Evolutionary conservation across 2,797 vertebrate genomes (phyloP).

Genomic region (Lacerta agilis): DNA sequence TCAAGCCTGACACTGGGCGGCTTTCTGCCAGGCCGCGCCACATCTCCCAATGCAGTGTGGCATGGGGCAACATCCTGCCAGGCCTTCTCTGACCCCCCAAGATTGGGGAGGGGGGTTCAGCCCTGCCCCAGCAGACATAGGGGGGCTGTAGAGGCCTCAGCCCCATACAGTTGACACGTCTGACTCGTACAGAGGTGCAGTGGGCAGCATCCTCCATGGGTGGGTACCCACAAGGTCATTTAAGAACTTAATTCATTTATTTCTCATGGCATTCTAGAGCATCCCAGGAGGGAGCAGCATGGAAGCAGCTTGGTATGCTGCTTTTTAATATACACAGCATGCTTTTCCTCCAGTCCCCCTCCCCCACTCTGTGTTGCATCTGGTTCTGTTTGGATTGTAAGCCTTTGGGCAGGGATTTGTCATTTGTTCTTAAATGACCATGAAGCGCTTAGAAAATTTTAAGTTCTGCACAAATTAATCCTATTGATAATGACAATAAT

Average conservation of each 20-base stretch:
- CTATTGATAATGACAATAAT: not conserved
- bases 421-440: not conserved
- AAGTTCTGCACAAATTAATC: slow-evolving; percentile 8
- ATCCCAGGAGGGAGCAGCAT: too few species aligned
- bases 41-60: too few species aligned
- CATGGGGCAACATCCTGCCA: too few species aligned
- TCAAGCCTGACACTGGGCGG: too few species aligned
- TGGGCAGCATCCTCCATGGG: too few species aligned
- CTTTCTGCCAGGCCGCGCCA: too few species aligned
- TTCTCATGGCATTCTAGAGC: not conserved
- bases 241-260: not conserved
- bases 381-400: not conserved
- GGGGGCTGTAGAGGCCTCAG: too few species aligned
- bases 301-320: not conserved
- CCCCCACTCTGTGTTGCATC: not conserved
- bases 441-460: not conserved
- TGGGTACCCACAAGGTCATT: not conserved
- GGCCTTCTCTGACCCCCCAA: too few species aligned
- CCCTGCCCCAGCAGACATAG: too few species aligned
- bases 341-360: not conserved
- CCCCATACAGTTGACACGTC: too few species aligned
- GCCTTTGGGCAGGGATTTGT: not conserved
- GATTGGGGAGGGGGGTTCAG: too few species aligned
- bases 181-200: not conserved
- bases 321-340: not conserved